A percentile compares a stretch with the other conserved stretches of the same genome.
Conservation (phyloP, 1,140 invertebrate genomes). For the Aethina tumida region DNA sequence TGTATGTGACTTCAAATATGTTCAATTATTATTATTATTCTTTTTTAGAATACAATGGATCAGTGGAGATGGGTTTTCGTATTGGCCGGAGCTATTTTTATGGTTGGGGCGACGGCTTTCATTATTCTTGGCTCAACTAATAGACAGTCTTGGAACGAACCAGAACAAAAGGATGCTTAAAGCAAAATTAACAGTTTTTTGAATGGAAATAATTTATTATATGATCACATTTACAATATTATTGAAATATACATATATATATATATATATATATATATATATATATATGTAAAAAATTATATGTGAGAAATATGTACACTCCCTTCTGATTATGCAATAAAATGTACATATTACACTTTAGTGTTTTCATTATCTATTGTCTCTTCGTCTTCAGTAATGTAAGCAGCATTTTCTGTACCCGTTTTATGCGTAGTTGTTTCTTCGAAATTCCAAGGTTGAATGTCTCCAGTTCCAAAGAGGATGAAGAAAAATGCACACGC, state of each 20-base stretch:
- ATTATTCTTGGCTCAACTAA: constrained; percentile 54
- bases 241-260: too few relatives aligned
- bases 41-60: constrained; percentile 59
- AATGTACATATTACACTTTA: too few relatives aligned
- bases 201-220: too few relatives aligned
- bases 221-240: too few relatives aligned
- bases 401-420: neutral
- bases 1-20: constrained; percentile 2
- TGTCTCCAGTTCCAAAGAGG: constrained; percentile 38
- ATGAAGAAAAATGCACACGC: constrained; percentile 42
- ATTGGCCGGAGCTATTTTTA: constrained; percentile 59
- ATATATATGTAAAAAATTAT: too few relatives aligned
- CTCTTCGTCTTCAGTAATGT: too few relatives aligned
- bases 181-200: too few relatives aligned
- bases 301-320: too few relatives aligned
- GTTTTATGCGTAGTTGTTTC: neutral
- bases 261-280: too few relatives aligned
- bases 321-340: too few relatives aligned
- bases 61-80: constrained; percentile 72
- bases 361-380: too few relatives aligned
- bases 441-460: constrained; percentile 38
- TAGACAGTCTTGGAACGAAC: constrained; percentile 57
- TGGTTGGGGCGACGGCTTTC: constrained; percentile 55
- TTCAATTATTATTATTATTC: constrained; percentile 14
- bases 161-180: too few relatives aligned